phyloP scores from a whole-genome alignment of 2,113 vertebrate genomes.

The Dissostichus mawsoni region DNA sequence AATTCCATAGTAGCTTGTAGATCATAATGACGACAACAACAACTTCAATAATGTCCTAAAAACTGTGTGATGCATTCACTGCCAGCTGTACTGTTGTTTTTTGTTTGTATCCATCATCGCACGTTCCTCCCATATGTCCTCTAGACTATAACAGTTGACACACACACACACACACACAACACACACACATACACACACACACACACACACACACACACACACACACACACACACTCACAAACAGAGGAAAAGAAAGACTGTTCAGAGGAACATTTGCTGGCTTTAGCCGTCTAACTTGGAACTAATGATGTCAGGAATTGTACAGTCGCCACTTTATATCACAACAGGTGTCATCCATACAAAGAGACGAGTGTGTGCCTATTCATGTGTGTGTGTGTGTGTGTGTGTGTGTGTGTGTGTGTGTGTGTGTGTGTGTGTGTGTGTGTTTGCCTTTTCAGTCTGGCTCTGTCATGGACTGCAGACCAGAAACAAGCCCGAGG shows the following conservation, averaged over 20 bases:
- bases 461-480: constrained; percentile 66
- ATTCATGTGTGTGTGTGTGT: constrained; percentile 11
- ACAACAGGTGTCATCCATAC: constrained; percentile 72
- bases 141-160: constrained; percentile 15
- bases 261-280: constrained; percentile 49
- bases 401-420: constrained; percentile 27
- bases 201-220: not conserved
- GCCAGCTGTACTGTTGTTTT: constrained; percentile 50
- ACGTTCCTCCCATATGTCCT: constrained; percentile 56
- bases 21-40: constrained; percentile 2
- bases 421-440: constrained; percentile 28
- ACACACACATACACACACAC: constrained; percentile 11
- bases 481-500: constrained; percentile 79
- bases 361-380: constrained; percentile 60
- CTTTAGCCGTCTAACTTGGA: constrained; percentile 64
- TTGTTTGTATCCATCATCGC: constrained; percentile 19
- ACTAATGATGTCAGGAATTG: constrained; percentile 57
- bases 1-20: not conserved
- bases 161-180: not conserved
- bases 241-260: constrained; percentile 1
- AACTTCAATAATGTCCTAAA: constrained; percentile 1
- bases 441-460: constrained; percentile 53
- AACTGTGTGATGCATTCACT: constrained; percentile 19
- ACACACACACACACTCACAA: not conserved
- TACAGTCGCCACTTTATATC: constrained; percentile 57